These are phyloP conservation scores for Oxygymnocypris stewartii DNA, from an alignment of 2,113 vertebrate genomes.

Conservation along the genomic window DNA sequence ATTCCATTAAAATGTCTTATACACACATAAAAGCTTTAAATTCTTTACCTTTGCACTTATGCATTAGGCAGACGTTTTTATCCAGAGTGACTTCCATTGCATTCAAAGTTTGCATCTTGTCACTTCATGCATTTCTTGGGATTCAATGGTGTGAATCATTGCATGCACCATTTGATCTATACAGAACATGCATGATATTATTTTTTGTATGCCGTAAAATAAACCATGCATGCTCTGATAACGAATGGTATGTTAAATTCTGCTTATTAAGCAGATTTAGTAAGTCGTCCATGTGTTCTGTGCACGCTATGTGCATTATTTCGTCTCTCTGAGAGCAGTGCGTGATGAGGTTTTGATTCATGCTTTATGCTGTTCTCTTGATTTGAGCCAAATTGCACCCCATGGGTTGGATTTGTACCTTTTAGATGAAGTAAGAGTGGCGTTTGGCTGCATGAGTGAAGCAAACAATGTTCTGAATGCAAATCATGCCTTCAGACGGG, in stretches of 20 bases:
- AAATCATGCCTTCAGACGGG: background rate
- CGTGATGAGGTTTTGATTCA: background rate
- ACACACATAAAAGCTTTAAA: background rate
- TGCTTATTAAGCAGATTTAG: background rate
- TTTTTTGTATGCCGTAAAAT: background rate
- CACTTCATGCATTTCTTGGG: background rate
- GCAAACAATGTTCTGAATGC: background rate
- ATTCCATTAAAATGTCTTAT: background rate
- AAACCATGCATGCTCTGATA: background rate
- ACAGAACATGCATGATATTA: background rate
- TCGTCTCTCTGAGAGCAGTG: background rate
- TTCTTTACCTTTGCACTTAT: background rate
- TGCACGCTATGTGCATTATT: background rate
- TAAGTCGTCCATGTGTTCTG: background rate
- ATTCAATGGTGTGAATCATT: background rate
- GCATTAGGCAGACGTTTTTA: background rate
- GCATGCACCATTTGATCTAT: background rate
- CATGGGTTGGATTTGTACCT: background rate
- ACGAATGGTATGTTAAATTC: background rate
- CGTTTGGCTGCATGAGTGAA: background rate
- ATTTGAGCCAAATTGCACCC: background rate
- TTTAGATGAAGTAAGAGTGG: background rate
- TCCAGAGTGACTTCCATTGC: background rate
- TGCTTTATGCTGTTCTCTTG: background rate
- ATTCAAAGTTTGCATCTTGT: background rate